These are phyloP conservation scores for Pocillopora grandis DNA, from an alignment of 92 coral and sea anemone genomes.

Conservation along the genomic window DNA sequence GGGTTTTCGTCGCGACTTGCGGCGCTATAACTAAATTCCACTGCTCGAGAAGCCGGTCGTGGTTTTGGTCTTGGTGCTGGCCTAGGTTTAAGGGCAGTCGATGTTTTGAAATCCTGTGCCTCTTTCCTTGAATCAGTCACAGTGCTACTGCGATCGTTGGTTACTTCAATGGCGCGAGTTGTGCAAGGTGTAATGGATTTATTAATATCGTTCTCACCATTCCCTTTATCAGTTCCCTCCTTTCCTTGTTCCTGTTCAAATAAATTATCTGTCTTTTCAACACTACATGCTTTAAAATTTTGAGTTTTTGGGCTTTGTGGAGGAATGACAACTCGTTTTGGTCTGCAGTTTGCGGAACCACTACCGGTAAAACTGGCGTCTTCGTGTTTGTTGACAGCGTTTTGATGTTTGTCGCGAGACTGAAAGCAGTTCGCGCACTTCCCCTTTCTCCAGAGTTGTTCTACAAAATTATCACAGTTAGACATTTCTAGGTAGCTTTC, in stretches of 20 bases:
- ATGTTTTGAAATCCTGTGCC: constrained; percentile 17
- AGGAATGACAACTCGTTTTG: constrained; percentile 8
- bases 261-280: constrained; percentile 4
- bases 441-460: constrained; percentile 88
- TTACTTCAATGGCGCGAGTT: background rate
- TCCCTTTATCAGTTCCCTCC: constrained; percentile 8
- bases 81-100: constrained; percentile 49
- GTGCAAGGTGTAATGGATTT: constrained; percentile 15
- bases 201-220: constrained; percentile 2
- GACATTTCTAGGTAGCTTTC: constrained; percentile 56
- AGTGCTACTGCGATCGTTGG: background rate
- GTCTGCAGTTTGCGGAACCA: constrained; percentile 9
- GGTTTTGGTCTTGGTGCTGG: constrained; percentile 73
- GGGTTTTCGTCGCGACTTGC: constrained; percentile 32
- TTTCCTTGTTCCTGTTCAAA: background rate
- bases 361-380: background rate
- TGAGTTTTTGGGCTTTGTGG: constrained; percentile 13
- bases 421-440: constrained; percentile 90
- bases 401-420: constrained; percentile 56
- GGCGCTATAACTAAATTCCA: background rate
- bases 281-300: background rate
- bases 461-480: constrained; percentile 79
- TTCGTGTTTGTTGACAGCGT: background rate
- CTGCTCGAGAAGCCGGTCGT: constrained; percentile 31
- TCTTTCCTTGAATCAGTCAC: constrained; percentile 4